phyloP scores from a whole-genome alignment of 2,888 invertebrate genomes.

The Oegoconia quadripuncta region DNA sequence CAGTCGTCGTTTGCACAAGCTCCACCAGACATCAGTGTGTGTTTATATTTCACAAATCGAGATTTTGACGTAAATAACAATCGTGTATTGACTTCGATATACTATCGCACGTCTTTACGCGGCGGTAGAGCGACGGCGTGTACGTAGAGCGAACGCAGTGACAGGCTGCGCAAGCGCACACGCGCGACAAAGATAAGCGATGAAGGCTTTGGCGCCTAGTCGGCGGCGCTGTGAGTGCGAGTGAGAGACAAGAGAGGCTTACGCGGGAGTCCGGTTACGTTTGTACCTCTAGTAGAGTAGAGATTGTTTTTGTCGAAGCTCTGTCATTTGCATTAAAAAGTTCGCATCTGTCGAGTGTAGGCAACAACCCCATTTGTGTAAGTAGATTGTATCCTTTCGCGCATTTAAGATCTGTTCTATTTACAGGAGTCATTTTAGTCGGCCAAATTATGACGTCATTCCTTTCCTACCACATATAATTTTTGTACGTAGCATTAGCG shows the following conservation, averaged over 20 bases:
- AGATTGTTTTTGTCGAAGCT: conserved; percentile 52
- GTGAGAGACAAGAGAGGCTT: conserved; percentile 55
- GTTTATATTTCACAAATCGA: background rate
- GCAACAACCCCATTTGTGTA: background rate
- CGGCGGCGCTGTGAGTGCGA: conserved; percentile 36
- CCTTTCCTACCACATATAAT: background rate
- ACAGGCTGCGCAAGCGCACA: conserved; percentile 59
- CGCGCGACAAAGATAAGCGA: conserved; percentile 54
- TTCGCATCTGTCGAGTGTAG: conserved; percentile 14
- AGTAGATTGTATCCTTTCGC: too few relatives aligned
- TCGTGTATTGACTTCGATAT: conserved; percentile 10
- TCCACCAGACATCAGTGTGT: background rate
- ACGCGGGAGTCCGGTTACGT: conserved; percentile 72
- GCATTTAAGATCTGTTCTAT: too few relatives aligned
- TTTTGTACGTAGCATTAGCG: background rate
- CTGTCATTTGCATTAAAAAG: conserved; percentile 36
- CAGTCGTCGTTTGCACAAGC: background rate
- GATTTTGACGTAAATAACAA: background rate
- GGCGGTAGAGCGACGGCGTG: conserved; percentile 55
- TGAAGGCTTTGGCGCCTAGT: conserved; percentile 62
- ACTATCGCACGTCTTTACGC: conserved; percentile 47
- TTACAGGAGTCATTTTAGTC: background rate
- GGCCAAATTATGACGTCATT: background rate
- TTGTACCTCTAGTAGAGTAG: conserved; percentile 51
- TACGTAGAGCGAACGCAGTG: conserved; percentile 50